phyloP scores from a whole-genome alignment of 2,797 vertebrate species.

The Myioborus melanocephalus region DNA sequence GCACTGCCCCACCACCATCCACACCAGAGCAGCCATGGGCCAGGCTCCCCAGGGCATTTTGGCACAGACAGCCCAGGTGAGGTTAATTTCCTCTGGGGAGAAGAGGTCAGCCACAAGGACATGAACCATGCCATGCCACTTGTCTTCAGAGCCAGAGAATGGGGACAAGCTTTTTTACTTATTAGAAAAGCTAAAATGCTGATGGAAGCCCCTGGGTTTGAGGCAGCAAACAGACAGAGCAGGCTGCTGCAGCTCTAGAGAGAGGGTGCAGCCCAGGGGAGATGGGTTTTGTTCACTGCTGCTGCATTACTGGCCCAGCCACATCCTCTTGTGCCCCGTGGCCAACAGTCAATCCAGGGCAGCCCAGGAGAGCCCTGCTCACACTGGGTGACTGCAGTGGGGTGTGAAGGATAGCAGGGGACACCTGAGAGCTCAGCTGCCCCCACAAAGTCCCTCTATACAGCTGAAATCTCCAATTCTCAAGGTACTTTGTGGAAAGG shows the following conservation, averaged over 20 bases:
- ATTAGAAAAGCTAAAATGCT: neutral
- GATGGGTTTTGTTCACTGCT: neutral
- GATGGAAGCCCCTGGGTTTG: neutral
- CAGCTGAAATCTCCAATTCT: neutral
- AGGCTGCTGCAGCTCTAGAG: neutral
- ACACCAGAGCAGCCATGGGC: neutral
- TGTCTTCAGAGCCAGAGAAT: neutral
- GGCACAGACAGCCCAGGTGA: neutral
- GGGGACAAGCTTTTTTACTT: neutral
- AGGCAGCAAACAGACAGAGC: neutral
- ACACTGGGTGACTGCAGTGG: fast-evolving
- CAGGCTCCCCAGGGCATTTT: neutral
- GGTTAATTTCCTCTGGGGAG: neutral
- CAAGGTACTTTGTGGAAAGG: neutral
- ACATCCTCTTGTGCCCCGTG: fast-evolving
- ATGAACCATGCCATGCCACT: neutral
- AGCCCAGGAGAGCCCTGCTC: neutral
- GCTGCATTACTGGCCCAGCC: neutral
- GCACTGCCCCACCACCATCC: neutral
- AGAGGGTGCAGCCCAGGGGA: neutral
- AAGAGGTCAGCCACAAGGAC: neutral
- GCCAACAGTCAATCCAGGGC: fast-evolving
- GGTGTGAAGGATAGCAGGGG: neutral
- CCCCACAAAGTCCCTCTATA: neutral
- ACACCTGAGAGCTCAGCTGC: neutral